Base-by-base conservation (phyloP, 2,888 invertebrate genomes). In the Leptura quadrifasciata region DNA sequence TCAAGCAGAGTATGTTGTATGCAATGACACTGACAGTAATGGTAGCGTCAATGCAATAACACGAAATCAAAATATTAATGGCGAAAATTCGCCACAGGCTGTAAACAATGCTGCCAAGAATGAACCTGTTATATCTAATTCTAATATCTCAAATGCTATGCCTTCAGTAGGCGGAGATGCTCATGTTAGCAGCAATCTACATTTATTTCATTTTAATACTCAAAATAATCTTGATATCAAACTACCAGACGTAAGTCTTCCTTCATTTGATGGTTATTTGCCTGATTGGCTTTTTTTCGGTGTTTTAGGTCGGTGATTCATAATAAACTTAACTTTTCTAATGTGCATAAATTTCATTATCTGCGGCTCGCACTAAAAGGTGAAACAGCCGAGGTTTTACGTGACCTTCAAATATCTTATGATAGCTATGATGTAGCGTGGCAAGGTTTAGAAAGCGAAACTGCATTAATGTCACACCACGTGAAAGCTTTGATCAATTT, bases 311-410 rank as follows among this genome's bases (percentile, higher is more conserved):
- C 54, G 1, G 65, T 65, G 2, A 65, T 65, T 17, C 65, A 60
- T 15, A 27, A 9, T n/a, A 60, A 60, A 27, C 60, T n/a, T n/a
- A 58, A 61, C 17, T 27, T 73, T 17, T 73, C 74, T n/a, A 55
- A 70, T 55, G 70, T 70, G 47, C 35, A 74, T 31, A 70, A 74
- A 74, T 64, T 70, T 17, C 70, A 74, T 39, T 74, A 74, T 21
- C 35, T 70, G 2, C 39, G 74, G 35, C 74, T 74, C 18, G 67
- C 67, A 54, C 55, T 61, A 6, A 68, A 60, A n/a, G 74, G 74
- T 55, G 74, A 74, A 63, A 69, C 74, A 27, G 74, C 61, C 9
- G 47, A 67, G 20, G 21, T 74, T 3, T 31, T 74, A 9, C 74
- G 74, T 24, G 67, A 74, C 21, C 63, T 74, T 18, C 52, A 74